Percentiles rank a stretch among this genome's conserved stretches.
Conservation (phyloP, 2,888 invertebrate species). For the Acrobasis consociella region DNA sequence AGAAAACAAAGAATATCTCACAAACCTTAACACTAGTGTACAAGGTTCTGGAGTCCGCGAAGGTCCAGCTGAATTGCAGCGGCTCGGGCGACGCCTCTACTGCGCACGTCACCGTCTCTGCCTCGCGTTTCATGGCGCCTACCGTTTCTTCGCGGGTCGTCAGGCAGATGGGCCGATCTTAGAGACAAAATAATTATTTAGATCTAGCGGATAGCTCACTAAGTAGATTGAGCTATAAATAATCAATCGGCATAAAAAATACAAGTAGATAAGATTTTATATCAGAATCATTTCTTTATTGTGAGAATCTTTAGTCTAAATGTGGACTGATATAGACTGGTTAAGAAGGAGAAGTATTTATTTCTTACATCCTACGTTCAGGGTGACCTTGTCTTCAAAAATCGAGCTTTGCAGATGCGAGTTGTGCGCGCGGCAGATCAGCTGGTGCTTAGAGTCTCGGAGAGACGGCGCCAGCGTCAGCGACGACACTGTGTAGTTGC, state of each 20-base stretch:
- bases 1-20: too few relatives aligned
- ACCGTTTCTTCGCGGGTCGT: constrained; percentile 47
- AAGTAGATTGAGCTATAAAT: too few relatives aligned
- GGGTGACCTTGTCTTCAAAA: constrained; percentile 55
- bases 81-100: constrained; percentile 65
- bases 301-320: neutral
- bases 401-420: constrained; percentile 43
- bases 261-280: too few relatives aligned
- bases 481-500: constrained; percentile 71
- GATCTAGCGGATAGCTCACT: neutral
- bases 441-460: constrained; percentile 48
- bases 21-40: constrained; percentile 58
- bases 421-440: constrained; percentile 61
- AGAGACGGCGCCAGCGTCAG: constrained; percentile 61
- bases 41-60: constrained; percentile 57
- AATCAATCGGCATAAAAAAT: too few relatives aligned
- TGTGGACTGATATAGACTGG: neutral
- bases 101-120: constrained; percentile 55
- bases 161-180: constrained; percentile 61
- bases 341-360: neutral
- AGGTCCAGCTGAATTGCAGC: constrained; percentile 65
- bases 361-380: constrained; percentile 69
- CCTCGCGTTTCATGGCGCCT: constrained; percentile 48
- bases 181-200: neutral
- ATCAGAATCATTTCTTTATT: too few relatives aligned